Conservation (phyloP, 2,888 invertebrate species). For the Magallana nippona region DNA sequence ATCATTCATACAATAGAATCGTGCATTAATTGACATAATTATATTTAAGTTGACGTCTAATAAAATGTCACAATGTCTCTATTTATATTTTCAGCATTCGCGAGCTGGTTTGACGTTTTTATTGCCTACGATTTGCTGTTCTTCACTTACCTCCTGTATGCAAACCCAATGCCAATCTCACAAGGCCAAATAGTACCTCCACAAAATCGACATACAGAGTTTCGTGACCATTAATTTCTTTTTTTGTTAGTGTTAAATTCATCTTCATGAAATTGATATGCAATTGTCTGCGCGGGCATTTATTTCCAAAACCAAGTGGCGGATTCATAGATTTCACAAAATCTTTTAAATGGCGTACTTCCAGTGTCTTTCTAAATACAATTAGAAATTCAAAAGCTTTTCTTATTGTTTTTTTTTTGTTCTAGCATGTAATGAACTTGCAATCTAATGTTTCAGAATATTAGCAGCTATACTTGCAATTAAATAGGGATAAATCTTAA, state of each 20-base stretch:
- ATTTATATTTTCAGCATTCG: too few species aligned
- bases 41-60: too few species aligned
- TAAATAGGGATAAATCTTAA: too few species aligned
- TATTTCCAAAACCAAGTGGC: background rate
- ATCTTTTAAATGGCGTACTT: background rate
- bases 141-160: background rate
- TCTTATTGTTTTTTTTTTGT: too few species aligned
- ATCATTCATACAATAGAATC: too few species aligned
- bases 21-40: too few species aligned
- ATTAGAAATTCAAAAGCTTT: background rate
- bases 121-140: too few species aligned
- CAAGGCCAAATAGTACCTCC: background rate
- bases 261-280: background rate
- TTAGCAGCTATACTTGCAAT: too few species aligned
- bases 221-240: background rate
- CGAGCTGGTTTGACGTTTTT: too few species aligned
- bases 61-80: too few species aligned
- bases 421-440: too few species aligned
- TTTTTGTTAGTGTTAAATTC: background rate
- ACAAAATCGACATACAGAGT: background rate
- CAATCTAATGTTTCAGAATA: too few species aligned
- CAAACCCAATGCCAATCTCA: background rate
- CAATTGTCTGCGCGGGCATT: background rate
- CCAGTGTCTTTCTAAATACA: background rate
- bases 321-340: constrained; percentile 17